Base-by-base conservation (phyloP, 1,140 invertebrate species). In the Drosophila azteca region DNA sequence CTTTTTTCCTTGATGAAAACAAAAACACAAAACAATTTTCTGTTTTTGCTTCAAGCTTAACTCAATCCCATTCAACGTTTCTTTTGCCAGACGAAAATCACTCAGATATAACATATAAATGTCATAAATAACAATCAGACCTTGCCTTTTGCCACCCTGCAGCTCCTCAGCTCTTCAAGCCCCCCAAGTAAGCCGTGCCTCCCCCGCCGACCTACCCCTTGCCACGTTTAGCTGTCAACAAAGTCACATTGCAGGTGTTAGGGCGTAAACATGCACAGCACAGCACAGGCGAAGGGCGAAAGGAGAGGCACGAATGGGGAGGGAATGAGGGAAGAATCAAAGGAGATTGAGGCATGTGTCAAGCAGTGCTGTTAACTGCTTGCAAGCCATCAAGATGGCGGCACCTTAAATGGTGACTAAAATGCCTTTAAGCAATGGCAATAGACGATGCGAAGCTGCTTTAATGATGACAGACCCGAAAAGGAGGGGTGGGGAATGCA, bases 371-470 rank as follows among this genome's bases (percentile, higher is more conserved):
- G 53, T 35, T 61, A 62, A 69, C 55, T 50, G 66, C 51, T 69
- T 52, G 24, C 44, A 50, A 45, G 64, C 35, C 64, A 53, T 26
- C 35, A 69, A 67, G 58, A 53, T 53, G 51, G 51, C 51, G 29
- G n/a, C 4, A 31, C 51, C 51, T 68, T 49, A 59, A 62, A 45
- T 75, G 45, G 45, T 55, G 63, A 62, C 63, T 9, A 35, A 77
- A 77, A 76, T 87, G 82, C 66, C 68, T 76, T 73, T 46, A 57
- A 59, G 83, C 68, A 59, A 8, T 9, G 68, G 66, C 78, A 79
- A 76, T 52, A 58, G 70, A 53, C 31, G 43, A 48, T 50, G 15
- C 11, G 70, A 60, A 53, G 53, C 45, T 45, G 71, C 61, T 54
- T 55, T 60, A 77, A 76, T 60, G 51, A 75, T 66, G 71, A 68